phyloP scores from a whole-genome alignment of 2,888 invertebrate species.

The Philhelius pedissequus region DNA sequence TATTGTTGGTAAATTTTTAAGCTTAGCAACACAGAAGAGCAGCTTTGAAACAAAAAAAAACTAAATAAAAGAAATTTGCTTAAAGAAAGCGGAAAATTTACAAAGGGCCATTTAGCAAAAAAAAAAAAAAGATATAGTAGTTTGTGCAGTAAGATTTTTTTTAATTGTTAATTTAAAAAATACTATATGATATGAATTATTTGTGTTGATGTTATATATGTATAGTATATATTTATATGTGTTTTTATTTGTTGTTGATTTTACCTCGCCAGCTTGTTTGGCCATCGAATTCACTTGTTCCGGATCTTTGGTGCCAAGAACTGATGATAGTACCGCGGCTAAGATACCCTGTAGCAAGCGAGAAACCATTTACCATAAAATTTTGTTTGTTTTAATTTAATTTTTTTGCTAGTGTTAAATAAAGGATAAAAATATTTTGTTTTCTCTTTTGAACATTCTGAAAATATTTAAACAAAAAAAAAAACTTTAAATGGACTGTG shows the following conservation, averaged over 20 bases:
- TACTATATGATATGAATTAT: not conserved
- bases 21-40: not conserved
- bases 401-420: slow-evolving; percentile 36
- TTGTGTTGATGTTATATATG: slow-evolving; percentile 41
- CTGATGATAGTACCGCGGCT: slow-evolving; percentile 93
- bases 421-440: not conserved
- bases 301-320: slow-evolving; percentile 94
- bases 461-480: no score
- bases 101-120: slow-evolving; percentile 58
- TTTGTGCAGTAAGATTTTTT: slow-evolving; percentile 53
- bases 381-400: slow-evolving; percentile 26
- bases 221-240: not conserved
- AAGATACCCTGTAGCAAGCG: slow-evolving; percentile 90
- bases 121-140: slow-evolving; percentile 3
- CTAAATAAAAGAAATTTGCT: slow-evolving; percentile 1
- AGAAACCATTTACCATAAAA: slow-evolving; percentile 74
- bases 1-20: not conserved
- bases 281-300: slow-evolving; percentile 96
- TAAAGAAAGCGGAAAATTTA: slow-evolving; percentile 49
- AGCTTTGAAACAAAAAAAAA: not conserved
- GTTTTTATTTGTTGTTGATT: slow-evolving; percentile 76
- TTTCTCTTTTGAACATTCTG: not conserved
- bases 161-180: slow-evolving; percentile 42
- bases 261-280: slow-evolving; percentile 97
- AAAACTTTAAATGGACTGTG: slow-evolving; percentile 30